Evolutionary conservation across 2,888 invertebrate genomes (phyloP).

Genomic region (Agriopis aurantiaria): DNA sequence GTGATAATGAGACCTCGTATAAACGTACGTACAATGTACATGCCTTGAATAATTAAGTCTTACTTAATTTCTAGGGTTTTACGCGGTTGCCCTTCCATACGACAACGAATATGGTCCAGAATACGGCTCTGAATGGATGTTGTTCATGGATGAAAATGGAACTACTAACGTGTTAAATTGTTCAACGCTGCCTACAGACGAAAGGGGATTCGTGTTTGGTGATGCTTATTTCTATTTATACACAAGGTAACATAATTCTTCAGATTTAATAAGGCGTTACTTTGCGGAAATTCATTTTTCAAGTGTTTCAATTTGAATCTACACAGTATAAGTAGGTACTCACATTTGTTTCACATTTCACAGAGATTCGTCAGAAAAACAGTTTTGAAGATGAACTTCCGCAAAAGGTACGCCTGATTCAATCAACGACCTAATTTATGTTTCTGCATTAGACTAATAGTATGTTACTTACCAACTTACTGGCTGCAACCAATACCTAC

Average conservation of each 20-base stretch:
- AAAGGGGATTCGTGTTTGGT: constrained; percentile 62
- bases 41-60: too few species aligned
- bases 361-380: too few species aligned
- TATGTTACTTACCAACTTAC: not conserved
- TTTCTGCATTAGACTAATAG: too few species aligned
- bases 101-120: constrained; percentile 60
- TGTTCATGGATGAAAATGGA: constrained; percentile 77
- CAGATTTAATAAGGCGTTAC: not conserved
- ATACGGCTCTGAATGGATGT: constrained; percentile 79
- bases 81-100: constrained; percentile 47
- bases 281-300: too few species aligned
- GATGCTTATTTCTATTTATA: constrained; percentile 80
- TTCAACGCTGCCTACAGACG: constrained; percentile 63
- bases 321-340: too few species aligned
- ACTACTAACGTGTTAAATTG: constrained; percentile 71
- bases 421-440: not conserved
- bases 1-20: too few species aligned
- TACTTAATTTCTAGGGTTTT: constrained; percentile 45
- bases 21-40: too few species aligned
- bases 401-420: too few species aligned
- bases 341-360: too few species aligned
- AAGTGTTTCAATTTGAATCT: not conserved
- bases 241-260: constrained; percentile 52
- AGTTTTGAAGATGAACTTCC: too few species aligned
- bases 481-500: not conserved